A percentile compares a stretch with the other conserved stretches of the same genome.
Evolutionary conservation across 2,888 invertebrate genomes (phyloP).

Genomic region (Eupsilia transversa): DNA sequence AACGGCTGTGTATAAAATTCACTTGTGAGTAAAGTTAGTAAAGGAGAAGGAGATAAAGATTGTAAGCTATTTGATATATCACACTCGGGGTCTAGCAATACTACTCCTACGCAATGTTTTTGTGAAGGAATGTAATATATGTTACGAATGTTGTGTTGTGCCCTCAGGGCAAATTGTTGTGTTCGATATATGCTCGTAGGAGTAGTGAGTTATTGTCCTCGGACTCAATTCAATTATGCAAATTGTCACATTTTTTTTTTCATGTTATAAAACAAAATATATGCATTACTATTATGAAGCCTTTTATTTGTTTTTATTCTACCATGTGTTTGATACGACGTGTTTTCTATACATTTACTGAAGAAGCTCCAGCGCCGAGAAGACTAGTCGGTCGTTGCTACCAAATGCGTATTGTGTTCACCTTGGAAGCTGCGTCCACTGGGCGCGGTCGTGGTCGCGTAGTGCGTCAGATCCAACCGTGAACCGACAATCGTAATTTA

Average conservation of each 20-base stretch:
- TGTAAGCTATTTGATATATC: constrained; percentile 78
- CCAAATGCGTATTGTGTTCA: too few relatives aligned
- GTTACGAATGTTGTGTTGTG: constrained; percentile 81
- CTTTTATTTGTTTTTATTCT: constrained; percentile 71
- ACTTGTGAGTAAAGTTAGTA: constrained; percentile 81
- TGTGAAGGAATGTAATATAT: constrained; percentile 78
- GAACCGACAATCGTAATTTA: background rate
- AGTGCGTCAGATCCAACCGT: too few relatives aligned
- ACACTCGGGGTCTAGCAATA: constrained; percentile 69
- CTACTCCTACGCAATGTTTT: constrained; percentile 79
- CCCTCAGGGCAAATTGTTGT: constrained; percentile 80
- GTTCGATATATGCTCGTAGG: constrained; percentile 76
- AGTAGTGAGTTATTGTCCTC: constrained; percentile 79
- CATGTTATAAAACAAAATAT: constrained; percentile 89
- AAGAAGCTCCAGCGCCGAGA: background rate
- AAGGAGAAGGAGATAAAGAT: constrained; percentile 77
- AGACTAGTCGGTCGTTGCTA: too few relatives aligned
- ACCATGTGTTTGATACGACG: background rate
- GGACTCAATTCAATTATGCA: constrained; percentile 85
- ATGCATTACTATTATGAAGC: constrained; percentile 84
- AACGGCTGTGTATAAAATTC: constrained; percentile 87
- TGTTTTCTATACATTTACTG: background rate
- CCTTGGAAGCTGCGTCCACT: too few relatives aligned
- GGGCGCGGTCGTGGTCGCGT: background rate
- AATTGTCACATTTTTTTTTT: constrained; percentile 88